phyloP scores from a whole-genome alignment of 37 sponge, comb jelly and placozoan genomes.

The Chondrilla cf. caribensis region DNA sequence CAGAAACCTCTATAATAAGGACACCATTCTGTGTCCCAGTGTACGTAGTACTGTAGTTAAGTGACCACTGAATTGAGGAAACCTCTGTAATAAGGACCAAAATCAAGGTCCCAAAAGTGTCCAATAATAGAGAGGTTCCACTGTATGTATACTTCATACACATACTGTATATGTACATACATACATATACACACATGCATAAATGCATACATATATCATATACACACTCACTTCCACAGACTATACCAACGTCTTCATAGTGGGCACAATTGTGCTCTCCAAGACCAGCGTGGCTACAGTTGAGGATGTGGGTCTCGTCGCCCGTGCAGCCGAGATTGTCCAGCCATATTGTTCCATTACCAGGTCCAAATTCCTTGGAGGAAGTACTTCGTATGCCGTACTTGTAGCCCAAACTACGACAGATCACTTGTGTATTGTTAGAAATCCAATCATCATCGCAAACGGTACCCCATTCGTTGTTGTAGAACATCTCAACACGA shows the following conservation, averaged over 20 bases:
- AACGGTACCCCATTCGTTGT: slow-evolving; percentile 34
- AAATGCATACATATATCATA: too few species aligned
- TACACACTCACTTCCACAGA: slow-evolving; percentile 26
- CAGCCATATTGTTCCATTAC: slow-evolving; percentile 22
- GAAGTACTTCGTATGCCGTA: not conserved
- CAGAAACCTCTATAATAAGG: too few species aligned
- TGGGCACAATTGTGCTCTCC: slow-evolving; percentile 5
- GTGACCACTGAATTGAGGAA: too few species aligned
- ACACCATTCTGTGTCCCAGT: too few species aligned
- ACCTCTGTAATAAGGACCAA: too few species aligned
- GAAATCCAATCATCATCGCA: slow-evolving; percentile 32
- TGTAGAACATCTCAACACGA: slow-evolving; percentile 18
- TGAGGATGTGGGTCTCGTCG: slow-evolving; percentile 7
- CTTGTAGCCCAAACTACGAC: slow-evolving; percentile 26
- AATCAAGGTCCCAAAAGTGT: too few species aligned
- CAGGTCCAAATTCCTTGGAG: slow-evolving; percentile 23
- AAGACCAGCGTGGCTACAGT: slow-evolving; percentile 3
- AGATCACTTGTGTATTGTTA: slow-evolving; percentile 16
- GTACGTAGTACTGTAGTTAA: too few species aligned
- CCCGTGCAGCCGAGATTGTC: slow-evolving; percentile 39
- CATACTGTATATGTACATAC: too few species aligned
- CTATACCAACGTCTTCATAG: slow-evolving; percentile 11
- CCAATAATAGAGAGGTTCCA: too few species aligned
- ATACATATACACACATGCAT: too few species aligned
- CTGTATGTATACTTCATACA: too few species aligned